These are phyloP conservation scores for Sinopyrophorus schimmeli DNA, from an alignment of 2,888 invertebrate genomes.

Conservation along the genomic window DNA sequence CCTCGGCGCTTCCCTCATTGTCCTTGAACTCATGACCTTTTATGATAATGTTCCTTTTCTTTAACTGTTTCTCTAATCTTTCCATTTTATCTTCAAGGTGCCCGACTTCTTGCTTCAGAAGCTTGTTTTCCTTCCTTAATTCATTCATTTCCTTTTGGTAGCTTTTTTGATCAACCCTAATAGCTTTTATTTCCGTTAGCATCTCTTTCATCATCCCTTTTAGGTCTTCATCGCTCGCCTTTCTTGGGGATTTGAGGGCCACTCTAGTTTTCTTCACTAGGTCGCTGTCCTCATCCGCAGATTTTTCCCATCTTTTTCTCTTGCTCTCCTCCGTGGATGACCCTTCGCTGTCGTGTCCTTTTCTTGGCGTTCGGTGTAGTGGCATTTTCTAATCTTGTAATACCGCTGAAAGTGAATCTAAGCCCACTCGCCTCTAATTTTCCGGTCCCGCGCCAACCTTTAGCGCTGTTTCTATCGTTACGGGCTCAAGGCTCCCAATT, in stretches of 20 bases:
- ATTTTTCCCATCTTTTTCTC: not conserved
- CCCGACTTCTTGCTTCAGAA: not conserved
- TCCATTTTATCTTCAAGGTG: not conserved
- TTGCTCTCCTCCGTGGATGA: not conserved
- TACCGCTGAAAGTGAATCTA: no score
- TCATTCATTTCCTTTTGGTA: conserved; percentile 3
- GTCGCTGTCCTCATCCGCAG: conserved; percentile 1
- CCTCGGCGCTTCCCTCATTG: not conserved
- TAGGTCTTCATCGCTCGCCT: not conserved
- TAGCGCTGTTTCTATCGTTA: no score
- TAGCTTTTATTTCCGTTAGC: conserved; percentile 1
- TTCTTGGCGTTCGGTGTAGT: not conserved
- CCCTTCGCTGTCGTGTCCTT: conserved; percentile 3
- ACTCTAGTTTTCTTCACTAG: not conserved
- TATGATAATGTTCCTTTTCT: conserved; percentile 1
- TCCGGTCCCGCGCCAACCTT: no score
- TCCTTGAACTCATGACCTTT: conserved; percentile 1
- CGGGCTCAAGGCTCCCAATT: no score
- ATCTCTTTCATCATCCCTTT: conserved; percentile 1
- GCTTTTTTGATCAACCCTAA: conserved; percentile 3
- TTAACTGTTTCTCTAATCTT: not conserved
- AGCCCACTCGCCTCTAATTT: no score
- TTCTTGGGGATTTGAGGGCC: not conserved
- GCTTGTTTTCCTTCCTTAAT: conserved; percentile 1
- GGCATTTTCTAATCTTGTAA: conserved; percentile 2